Evolutionary conservation across 2,113 vertebrate genomes (phyloP).

Genomic region (Cebidichthys violaceus): DNA sequence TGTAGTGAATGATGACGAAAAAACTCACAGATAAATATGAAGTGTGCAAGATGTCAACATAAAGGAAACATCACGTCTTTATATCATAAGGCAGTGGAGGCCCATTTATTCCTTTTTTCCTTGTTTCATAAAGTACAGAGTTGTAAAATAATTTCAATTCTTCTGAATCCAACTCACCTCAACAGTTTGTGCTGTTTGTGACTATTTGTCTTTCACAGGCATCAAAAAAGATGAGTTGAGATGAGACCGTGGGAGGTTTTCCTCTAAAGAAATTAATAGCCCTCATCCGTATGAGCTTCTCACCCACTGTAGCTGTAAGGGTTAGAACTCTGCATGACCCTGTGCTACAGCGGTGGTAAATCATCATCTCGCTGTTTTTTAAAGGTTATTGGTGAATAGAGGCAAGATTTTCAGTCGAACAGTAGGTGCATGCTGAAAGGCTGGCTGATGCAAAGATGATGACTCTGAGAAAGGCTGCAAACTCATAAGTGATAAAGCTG

Average conservation of each 20-base stretch:
- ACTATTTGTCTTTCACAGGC: slow-evolving; percentile 12
- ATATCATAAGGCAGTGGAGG: not conserved
- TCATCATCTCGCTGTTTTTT: slow-evolving; percentile 25
- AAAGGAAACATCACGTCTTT: not conserved
- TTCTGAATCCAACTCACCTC: slow-evolving; percentile 20
- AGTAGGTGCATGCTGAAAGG: slow-evolving; percentile 2
- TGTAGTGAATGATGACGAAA: not conserved
- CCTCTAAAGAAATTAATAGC: slow-evolving; percentile 61
- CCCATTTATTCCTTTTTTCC: not conserved
- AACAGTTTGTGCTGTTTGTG: slow-evolving; percentile 19
- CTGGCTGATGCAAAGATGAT: slow-evolving; percentile 23
- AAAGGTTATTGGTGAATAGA: slow-evolving; percentile 34
- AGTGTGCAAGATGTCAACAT: not conserved
- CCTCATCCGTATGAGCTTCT: slow-evolving; percentile 51
- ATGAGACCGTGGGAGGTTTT: slow-evolving; percentile 48
- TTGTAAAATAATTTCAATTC: not conserved
- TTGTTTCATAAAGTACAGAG: not conserved
- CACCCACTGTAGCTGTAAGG: slow-evolving; percentile 32
- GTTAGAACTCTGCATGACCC: slow-evolving; percentile 26
- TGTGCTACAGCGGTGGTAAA: slow-evolving; percentile 22
- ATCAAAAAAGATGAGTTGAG: slow-evolving; percentile 35
- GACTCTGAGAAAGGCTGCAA: slow-evolving; percentile 17
- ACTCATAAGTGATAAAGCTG: slow-evolving; percentile 8
- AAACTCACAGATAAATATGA: not conserved
- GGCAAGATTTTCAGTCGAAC: not conserved